phyloP scores from a whole-genome alignment of 2,113 vertebrate genomes.

The Podarcis muralis region DNA sequence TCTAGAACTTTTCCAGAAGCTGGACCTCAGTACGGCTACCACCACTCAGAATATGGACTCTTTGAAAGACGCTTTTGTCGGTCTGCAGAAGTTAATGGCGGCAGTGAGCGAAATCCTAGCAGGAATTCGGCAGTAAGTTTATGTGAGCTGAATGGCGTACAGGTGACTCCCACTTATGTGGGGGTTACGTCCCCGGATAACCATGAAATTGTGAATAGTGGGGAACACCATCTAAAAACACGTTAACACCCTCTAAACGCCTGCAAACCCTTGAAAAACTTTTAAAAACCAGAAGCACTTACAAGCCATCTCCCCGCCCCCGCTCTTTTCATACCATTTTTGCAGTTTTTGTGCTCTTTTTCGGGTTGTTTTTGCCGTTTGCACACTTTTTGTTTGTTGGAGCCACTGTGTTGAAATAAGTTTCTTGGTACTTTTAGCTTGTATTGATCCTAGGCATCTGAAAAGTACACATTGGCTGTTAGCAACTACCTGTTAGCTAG shows the following conservation, averaged over 20 bases:
- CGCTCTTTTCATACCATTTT: no score
- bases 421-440: no score
- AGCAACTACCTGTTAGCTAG: neutral
- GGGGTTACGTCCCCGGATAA: no score
- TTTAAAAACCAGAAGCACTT: no score
- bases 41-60: conserved; percentile 66
- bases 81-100: conserved; percentile 82
- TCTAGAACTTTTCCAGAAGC: conserved; percentile 74
- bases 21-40: conserved; percentile 56
- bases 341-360: no score
- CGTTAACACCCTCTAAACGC: neutral
- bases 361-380: no score
- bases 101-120: conserved; percentile 84
- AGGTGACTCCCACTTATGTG: neutral
- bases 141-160: neutral
- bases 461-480: neutral
- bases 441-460: neutral
- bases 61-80: conserved; percentile 83
- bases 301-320: no score
- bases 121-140: conserved; percentile 84
- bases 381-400: neutral
- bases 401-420: neutral
- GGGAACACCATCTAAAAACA: no score
- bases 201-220: no score
- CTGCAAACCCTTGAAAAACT: no score